Conservation (phyloP, 53 echinoderm and acorn worm species). For the Hippasteria phrygiana region DNA sequence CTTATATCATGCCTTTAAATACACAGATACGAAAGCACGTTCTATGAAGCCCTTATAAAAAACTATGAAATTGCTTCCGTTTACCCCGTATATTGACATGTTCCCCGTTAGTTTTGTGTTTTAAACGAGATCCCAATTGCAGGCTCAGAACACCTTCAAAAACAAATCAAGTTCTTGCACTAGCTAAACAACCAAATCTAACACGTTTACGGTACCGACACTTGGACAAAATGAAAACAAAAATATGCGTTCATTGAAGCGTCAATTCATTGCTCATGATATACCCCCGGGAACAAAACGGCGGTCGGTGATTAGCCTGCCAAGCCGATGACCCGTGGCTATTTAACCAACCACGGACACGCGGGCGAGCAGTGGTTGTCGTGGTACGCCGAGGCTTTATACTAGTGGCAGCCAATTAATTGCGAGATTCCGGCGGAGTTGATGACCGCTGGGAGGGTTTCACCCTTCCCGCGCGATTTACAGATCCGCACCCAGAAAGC, state of each 20-base stretch:
- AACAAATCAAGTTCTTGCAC: background rate
- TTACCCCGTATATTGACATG: no score
- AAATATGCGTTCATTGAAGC: background rate
- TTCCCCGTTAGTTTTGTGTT: no score
- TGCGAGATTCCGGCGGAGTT: background rate
- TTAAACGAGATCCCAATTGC: no score
- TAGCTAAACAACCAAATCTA: background rate
- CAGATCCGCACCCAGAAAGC: background rate
- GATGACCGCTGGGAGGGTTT: background rate
- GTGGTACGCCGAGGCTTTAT: no score
- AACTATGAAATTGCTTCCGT: no score
- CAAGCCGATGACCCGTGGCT: conserved; percentile 12
- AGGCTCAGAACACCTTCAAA: no score
- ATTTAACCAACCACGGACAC: background rate
- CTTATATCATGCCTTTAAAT: no score
- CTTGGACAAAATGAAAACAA: background rate
- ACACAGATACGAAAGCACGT: no score
- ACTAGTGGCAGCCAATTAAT: background rate
- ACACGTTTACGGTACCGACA: background rate
- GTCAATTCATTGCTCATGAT: background rate
- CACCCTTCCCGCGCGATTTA: background rate
- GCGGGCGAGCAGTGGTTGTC: background rate
- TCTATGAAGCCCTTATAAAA: no score
- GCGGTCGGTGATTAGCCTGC: background rate
- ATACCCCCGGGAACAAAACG: background rate